Evolutionary conservation across 2,113 vertebrate genomes (phyloP).

Genomic region (Sterna hirundo): DNA sequence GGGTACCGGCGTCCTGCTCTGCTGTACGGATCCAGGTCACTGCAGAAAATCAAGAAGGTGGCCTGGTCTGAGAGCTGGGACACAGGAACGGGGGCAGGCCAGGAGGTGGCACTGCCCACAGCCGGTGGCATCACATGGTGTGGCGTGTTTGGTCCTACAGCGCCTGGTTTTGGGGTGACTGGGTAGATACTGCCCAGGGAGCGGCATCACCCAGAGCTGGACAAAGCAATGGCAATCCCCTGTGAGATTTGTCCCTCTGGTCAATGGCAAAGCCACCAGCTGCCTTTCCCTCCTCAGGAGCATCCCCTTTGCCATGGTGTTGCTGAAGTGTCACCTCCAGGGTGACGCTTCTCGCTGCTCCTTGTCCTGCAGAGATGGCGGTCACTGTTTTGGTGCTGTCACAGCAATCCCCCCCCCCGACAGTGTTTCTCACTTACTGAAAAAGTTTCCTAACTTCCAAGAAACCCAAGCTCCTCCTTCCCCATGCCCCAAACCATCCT

Average conservation of each 20-base stretch:
- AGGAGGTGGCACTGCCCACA: not conserved
- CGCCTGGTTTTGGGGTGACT: not conserved
- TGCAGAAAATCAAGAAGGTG: not conserved
- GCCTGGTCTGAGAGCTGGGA: not conserved
- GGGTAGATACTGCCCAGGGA: not conserved
- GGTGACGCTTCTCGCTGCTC: not conserved
- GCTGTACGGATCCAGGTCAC: not conserved
- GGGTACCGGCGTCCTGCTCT: fast-evolving
- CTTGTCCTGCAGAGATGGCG: fast-evolving
- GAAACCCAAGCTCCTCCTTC: not conserved
- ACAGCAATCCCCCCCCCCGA: not conserved
- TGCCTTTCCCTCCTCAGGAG: not conserved
- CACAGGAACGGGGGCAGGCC: not conserved
- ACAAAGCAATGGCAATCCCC: not conserved
- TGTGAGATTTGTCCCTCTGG: not conserved
- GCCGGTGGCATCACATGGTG: fast-evolving
- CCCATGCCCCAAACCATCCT: not conserved
- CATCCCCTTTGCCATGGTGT: not conserved
- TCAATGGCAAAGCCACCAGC: not conserved
- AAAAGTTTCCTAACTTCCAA: not conserved
- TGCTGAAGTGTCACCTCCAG: not conserved
- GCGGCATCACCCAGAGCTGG: not conserved
- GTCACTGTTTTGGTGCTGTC: not conserved
- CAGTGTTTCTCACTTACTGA: not conserved
- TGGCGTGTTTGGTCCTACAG: not conserved